Evolutionary conservation across 2,113 vertebrate genomes (phyloP), one percentile per base, ranked within the genome.

Genomic region (Otocyon megalotis): DNA sequence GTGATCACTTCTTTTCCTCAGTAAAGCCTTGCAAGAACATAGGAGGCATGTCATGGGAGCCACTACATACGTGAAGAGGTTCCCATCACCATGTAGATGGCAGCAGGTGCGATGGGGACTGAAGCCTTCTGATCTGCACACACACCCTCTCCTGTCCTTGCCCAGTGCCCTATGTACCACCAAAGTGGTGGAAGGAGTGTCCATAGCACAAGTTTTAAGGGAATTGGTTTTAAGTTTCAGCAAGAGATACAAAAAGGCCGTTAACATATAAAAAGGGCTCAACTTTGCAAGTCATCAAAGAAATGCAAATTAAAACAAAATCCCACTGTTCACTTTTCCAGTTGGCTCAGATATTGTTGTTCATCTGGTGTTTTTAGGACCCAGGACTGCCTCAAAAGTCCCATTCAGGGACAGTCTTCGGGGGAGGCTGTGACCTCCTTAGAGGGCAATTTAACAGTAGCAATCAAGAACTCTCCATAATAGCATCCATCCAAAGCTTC

Each of bases 41-140:
- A 60, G 11, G 7, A 6, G 0, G 0, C 1, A 4, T 12, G 37
- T 37, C 43, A 14, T 3, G 1, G 77, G 14, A 2, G n/a, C 17
- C 50, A 50, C 28, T 32, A n/a, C 30, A 2, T 13, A 60, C 3
- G 0, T 12, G 35, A 58, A 37, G n/a, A 69, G 26, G 32, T 76
- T 8, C 12, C 35, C 56, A 20, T 0, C 0, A 0, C 28, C n/a
- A 28, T 5, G 20, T 4, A 48, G 32, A 17, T 19, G 87, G 5
- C 10, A 19, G 32, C 3, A 8, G 37, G 17, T 5, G 16, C 2
- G 3, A 8, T 1, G 3, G 37, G 16, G 79, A 48, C 65, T 7
- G 2, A 6, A 79, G 53, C 19, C 60, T 92, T 58, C 48, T 3
- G 14, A 20, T 37, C 48, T 32, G 16, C 24, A 3, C 4, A 24